phyloP scores from a whole-genome alignment of 2,113 vertebrate genomes.

The Riparia riparia region DNA sequence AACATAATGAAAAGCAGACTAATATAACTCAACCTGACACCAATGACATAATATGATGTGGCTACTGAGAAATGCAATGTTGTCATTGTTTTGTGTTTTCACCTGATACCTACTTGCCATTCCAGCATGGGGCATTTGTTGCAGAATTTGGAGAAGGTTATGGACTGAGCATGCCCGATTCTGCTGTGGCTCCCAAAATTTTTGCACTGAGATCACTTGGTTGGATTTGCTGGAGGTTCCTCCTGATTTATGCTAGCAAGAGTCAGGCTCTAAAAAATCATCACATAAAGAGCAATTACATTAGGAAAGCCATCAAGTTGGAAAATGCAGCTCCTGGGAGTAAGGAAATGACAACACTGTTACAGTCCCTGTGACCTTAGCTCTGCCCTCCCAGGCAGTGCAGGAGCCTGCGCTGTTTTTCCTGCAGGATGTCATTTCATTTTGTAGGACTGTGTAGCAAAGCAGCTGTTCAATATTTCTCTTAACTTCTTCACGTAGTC shows the following conservation, averaged over 20 bases:
- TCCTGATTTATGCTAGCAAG: not conserved
- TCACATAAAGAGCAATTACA: slow-evolving; percentile 39
- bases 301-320: slow-evolving; percentile 40
- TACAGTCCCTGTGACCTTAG: slow-evolving; percentile 41
- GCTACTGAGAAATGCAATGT: slow-evolving; percentile 56
- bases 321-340: slow-evolving; percentile 51
- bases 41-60: slow-evolving; percentile 68
- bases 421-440: slow-evolving; percentile 59
- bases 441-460: slow-evolving; percentile 28
- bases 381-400: slow-evolving; percentile 42
- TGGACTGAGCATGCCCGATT: not conserved
- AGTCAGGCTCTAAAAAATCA: slow-evolving; percentile 16
- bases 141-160: not conserved
- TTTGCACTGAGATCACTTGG: not conserved
- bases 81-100: slow-evolving; percentile 50
- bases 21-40: slow-evolving; percentile 59
- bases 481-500: not conserved
- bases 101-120: not conserved
- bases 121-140: not conserved
- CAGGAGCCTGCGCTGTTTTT: slow-evolving; percentile 25
- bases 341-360: slow-evolving; percentile 14
- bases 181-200: not conserved
- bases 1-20: slow-evolving; percentile 56
- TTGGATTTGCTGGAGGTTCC: not conserved
- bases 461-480: slow-evolving; percentile 56